A percentile compares a stretch with the other conserved stretches of the same genome.
Conservation (phyloP, 2,797 vertebrate genomes). For the Oophaga sylvatica region DNA sequence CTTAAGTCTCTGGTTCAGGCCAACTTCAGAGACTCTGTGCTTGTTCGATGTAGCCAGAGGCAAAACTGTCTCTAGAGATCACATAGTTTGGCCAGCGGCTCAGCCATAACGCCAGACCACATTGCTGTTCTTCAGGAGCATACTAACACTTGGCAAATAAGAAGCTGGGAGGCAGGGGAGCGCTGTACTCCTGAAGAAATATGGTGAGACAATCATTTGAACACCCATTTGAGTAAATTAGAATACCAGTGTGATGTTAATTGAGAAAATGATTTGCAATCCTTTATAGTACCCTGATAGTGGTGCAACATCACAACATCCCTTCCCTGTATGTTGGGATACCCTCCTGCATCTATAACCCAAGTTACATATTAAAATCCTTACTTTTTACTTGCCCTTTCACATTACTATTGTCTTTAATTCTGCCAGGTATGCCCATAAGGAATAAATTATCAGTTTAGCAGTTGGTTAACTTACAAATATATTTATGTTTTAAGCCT, state of each 20-base stretch:
- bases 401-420: slow-evolving; percentile 62
- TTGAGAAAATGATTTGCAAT: not conserved
- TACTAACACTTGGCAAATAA: too few relatives aligned
- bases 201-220: not conserved
- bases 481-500: slow-evolving; percentile 85
- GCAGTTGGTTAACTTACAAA: slow-evolving; percentile 82
- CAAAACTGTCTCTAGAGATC: too few relatives aligned
- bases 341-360: slow-evolving; percentile 13
- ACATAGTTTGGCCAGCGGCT: too few relatives aligned
- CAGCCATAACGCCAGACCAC: too few relatives aligned
- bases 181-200: too few relatives aligned
- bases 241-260: not conserved
- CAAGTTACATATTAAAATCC: slow-evolving; percentile 27
- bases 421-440: slow-evolving; percentile 68
- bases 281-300: not conserved
- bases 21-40: too few relatives aligned
- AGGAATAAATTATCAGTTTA: slow-evolving; percentile 77
- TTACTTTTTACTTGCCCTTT: not conserved
- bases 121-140: too few relatives aligned
- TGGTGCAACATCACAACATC: not conserved
- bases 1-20: too few relatives aligned
- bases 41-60: too few relatives aligned
- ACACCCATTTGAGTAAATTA: not conserved
- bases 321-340: not conserved
- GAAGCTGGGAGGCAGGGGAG: too few relatives aligned